Base-by-base conservation (phyloP, 1,140 invertebrate species). In the Lepidotrigona ventralis region DNA sequence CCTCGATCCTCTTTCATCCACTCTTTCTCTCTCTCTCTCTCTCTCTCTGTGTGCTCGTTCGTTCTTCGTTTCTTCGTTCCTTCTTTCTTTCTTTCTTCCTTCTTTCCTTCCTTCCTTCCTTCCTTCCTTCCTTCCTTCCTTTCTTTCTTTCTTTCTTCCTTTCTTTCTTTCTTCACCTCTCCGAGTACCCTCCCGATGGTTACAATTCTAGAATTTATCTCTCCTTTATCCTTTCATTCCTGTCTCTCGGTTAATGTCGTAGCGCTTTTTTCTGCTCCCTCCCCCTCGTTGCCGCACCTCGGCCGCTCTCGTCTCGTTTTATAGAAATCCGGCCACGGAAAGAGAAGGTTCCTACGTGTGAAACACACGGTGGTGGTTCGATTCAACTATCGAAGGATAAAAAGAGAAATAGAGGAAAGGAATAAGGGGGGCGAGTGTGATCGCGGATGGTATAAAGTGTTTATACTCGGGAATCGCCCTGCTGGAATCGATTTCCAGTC, bases 171-270 rank as follows among this genome's bases (percentile, higher is more conserved):
- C 46, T 17, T 64, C 60, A 64, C 19, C 26, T n/a, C 73, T 29
- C 51, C n/a, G 79, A 64, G 63, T 29, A 64, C 79, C 81, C 66
- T 76, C 46, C 72, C 86, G 83, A 87, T 88, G 85, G 75, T 87
- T 85, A 88, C 75, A 79, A 88, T 81, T 76, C 66, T 79, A 80
- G 84, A 79, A 88, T 88, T 88, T 83, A 85, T 89, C 70, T 85
- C 63, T 72, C 75, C 81, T 75, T 74, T 70, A 74, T 86, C 71
- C 82, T 66, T 88, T 85, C 79, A 86, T 88, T 88, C 88, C 66
- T 80, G 66, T 80, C 60, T 69, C 68, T 8, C 74, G 60, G 77
- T 77, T 77, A 79, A 84, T 72, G 46, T 81, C 71, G 58, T 58
- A 68, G 70, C 46, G 33, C 23, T 74, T 73, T 80, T 54, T 68